Evolutionary conservation across 1,140 invertebrate species (phyloP).

Genomic region (Pachypsylla venusta): DNA sequence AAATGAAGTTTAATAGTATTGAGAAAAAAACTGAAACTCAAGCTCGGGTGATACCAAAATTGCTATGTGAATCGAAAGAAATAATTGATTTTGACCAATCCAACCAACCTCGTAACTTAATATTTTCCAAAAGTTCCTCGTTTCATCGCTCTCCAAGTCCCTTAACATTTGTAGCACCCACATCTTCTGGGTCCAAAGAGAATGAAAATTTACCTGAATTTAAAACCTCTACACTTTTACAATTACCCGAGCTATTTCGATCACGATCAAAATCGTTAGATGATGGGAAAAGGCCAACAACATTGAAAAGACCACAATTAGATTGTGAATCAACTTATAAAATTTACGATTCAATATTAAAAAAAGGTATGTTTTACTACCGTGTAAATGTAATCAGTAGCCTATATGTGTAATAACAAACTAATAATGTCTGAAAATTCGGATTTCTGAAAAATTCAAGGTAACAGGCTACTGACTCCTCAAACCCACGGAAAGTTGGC

Average conservation of each 20-base stretch:
- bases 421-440: too few relatives aligned
- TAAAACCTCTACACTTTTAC: slow-evolving; percentile 19
- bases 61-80: not conserved
- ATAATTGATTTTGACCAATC: not conserved
- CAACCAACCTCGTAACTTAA: not conserved
- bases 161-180: not conserved
- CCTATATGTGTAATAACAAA: too few relatives aligned
- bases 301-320: slow-evolving; percentile 32
- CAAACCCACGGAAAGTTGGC: too few relatives aligned
- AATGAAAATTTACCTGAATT: not conserved
- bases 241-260: slow-evolving; percentile 39
- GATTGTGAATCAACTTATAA: slow-evolving; percentile 65
- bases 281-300: slow-evolving; percentile 36
- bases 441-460: too few relatives aligned
- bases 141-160: not conserved
- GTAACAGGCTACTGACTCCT: too few relatives aligned
- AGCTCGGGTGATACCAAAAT: not conserved
- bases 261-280: slow-evolving; percentile 60
- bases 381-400: too few relatives aligned
- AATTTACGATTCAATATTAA: slow-evolving; percentile 61
- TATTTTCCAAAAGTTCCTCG: not conserved
- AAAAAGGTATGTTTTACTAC: slow-evolving; percentile 49
- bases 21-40: too few relatives aligned
- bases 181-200: not conserved
- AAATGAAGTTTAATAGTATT: too few relatives aligned